phyloP scores from a whole-genome alignment of 2,888 invertebrate species.

The Zaprionus obscuricornis region DNA sequence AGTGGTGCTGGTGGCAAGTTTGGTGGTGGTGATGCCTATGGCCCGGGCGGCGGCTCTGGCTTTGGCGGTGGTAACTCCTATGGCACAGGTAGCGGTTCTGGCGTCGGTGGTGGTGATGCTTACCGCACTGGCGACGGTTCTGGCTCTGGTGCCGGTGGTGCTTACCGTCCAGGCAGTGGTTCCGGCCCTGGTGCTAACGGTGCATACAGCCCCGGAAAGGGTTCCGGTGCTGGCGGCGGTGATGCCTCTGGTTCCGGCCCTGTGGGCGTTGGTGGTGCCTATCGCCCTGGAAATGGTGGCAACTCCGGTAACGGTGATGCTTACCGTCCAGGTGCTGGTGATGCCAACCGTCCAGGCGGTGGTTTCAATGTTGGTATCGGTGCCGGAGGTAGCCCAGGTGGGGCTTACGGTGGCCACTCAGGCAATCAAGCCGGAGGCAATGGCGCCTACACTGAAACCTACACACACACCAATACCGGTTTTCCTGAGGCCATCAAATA shows the following conservation, averaged over 20 bases:
- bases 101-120: slow-evolving; percentile 30
- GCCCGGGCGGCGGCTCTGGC: slow-evolving; percentile 39
- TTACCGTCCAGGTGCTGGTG: slow-evolving; percentile 21
- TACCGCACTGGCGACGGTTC: slow-evolving; percentile 27
- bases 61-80: slow-evolving; percentile 27
- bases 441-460: slow-evolving; percentile 50
- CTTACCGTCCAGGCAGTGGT: slow-evolving; percentile 27
- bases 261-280: slow-evolving; percentile 8
- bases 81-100: slow-evolving; percentile 51
- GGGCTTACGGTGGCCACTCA: slow-evolving; percentile 13
- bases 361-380: slow-evolving; percentile 26
- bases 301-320: slow-evolving; percentile 36
- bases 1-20: slow-evolving; percentile 44
- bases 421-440: slow-evolving; percentile 20
- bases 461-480: slow-evolving; percentile 67
- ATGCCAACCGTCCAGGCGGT: slow-evolving; percentile 10
- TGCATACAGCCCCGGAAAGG: slow-evolving; percentile 35
- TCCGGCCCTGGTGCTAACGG: slow-evolving; percentile 34
- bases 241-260: neutral
- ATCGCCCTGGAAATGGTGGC: slow-evolving; percentile 32
- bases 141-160: slow-evolving; percentile 32
- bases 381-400: slow-evolving; percentile 18
- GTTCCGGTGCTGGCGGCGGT: slow-evolving; percentile 12
- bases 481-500: slow-evolving; percentile 80
- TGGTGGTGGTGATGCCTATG: slow-evolving; percentile 45